These are phyloP conservation scores for Pseudorhiza aurosa DNA, from an alignment of 30 jellyfish, hydroid and myxozoan species.

Conservation along the genomic window DNA sequence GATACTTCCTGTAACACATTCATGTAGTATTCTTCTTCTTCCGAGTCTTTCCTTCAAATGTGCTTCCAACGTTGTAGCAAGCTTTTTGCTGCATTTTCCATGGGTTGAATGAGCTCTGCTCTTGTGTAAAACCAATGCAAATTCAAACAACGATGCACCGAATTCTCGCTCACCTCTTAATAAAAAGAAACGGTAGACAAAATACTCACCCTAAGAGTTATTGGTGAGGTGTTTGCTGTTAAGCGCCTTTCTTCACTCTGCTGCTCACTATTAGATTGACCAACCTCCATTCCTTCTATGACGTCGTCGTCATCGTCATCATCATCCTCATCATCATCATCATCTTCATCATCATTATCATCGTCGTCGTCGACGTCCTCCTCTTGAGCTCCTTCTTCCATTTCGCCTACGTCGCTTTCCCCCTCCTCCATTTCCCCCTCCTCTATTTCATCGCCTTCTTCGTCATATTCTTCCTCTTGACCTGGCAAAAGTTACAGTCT, in stretches of 20 bases:
- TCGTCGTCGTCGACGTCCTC: slow-evolving; percentile 60
- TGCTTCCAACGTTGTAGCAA: too few relatives aligned
- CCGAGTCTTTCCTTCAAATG: too few relatives aligned
- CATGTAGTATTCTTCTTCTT: too few relatives aligned
- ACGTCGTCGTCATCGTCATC: slow-evolving; percentile 40
- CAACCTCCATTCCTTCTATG: slow-evolving; percentile 49
- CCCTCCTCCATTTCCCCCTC: slow-evolving; percentile 55
- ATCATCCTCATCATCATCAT: slow-evolving; percentile 42
- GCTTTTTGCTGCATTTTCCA: too few relatives aligned
- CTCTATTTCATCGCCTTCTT: slow-evolving; percentile 42
- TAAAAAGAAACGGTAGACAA: too few relatives aligned
- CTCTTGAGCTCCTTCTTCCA: slow-evolving; percentile 35
- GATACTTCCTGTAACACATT: too few relatives aligned
- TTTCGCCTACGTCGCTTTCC: slow-evolving; percentile 34
- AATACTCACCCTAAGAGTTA: neutral
- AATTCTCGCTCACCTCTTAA: too few relatives aligned
- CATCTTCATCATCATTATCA: slow-evolving; percentile 32
- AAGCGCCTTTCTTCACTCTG: neutral
- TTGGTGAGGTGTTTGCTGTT: slow-evolving; percentile 14
- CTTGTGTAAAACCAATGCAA: too few relatives aligned
- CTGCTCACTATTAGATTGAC: slow-evolving; percentile 2
- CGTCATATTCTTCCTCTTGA: slow-evolving; percentile 22
- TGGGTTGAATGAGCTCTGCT: too few relatives aligned
- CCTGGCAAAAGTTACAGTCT: neutral
- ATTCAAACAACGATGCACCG: too few relatives aligned